Evolutionary conservation across 2,888 invertebrate genomes (phyloP), one percentile per base, ranked within the genome.

Genomic region (Melinaea menophilus): DNA sequence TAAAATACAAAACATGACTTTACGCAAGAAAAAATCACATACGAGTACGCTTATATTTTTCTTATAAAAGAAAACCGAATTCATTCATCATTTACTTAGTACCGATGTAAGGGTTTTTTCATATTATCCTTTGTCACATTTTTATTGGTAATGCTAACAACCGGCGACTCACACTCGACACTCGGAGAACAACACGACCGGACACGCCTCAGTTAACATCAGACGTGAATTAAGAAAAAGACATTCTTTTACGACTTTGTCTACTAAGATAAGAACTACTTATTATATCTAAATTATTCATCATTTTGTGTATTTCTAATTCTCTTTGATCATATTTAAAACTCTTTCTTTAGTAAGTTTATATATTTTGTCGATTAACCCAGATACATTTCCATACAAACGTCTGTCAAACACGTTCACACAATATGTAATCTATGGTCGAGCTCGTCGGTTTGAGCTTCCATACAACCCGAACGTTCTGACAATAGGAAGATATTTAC

Each of bases 171-270:
- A 73, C 76, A 76, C 76, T 77, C 75, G 74, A 77, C 85, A 86
- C 80, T 86, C 86, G 81, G 77, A 72, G 78, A 77, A 77, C 79
- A 77, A 80, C 85, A 85, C 85, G 82, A 79, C 84, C 84, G 84
- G 82, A 84, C 88, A 88, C 80, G 85, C 85, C 81, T 86, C 86
- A 88, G 88, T 88, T 88, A 88, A 84, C 78, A 75, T 62, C 48
- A 56, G 56, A 47, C 51, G 13, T 22, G 78, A 79, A 75, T 66
- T 72, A 54, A 57, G 37, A 48, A 55, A 41, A 64, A 62, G 55
- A 54, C 62, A 64, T 66, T 63, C 61, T 59, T 63, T 61, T 57
- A 22, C 57, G 46, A 37, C 22, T 22, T 22, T 22, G 22, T 22
- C 22, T 22, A 22, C 22, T 22, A 22, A 22, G 22, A 22, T 22